These are phyloP conservation scores for Chelonus formosanus DNA, from an alignment of 2,888 invertebrate species.

Conservation along the genomic window DNA sequence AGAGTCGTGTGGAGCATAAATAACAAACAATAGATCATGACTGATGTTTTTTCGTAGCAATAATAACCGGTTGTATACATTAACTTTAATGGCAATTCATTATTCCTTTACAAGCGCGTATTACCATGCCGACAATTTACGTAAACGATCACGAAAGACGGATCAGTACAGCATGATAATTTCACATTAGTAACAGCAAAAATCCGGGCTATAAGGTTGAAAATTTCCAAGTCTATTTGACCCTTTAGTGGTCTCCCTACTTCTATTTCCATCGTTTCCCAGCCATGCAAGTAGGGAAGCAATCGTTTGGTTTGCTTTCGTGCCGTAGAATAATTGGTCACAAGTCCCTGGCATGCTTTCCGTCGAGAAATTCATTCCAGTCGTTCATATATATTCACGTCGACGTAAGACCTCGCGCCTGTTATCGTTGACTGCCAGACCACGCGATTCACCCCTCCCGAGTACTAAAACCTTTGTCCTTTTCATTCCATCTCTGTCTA, in stretches of 20 bases:
- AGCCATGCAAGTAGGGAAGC: conserved; percentile 1
- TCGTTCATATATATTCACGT: conserved; percentile 45
- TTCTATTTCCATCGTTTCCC: neutral
- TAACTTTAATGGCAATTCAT: conserved; percentile 10
- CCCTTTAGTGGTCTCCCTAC: neutral
- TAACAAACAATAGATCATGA: too few species aligned
- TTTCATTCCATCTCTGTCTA: conserved; percentile 7
- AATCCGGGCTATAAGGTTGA: neutral
- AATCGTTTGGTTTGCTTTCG: conserved; percentile 34
- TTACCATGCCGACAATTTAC: conserved; percentile 24
- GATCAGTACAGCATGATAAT: conserved; percentile 20
- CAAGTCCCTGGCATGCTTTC: conserved; percentile 17
- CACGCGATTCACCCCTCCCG: conserved; percentile 47
- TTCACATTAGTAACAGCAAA: conserved; percentile 25
- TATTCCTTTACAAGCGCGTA: conserved; percentile 7
- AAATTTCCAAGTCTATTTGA: conserved; percentile 6
- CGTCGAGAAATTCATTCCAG: conserved; percentile 40
- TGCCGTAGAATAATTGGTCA: conserved; percentile 41
- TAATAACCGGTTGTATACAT: neutral
- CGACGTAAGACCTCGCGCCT: conserved; percentile 42
- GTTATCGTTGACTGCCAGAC: conserved; percentile 55
- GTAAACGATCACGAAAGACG: conserved; percentile 32
- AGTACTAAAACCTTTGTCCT: conserved; percentile 36
- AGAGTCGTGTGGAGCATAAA: too few species aligned
- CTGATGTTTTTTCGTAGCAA: neutral